Percentiles rank a stretch among this genome's conserved stretches.
phyloP scores from a whole-genome alignment of 2,888 invertebrate species.

The Schizaphis graminum region DNA sequence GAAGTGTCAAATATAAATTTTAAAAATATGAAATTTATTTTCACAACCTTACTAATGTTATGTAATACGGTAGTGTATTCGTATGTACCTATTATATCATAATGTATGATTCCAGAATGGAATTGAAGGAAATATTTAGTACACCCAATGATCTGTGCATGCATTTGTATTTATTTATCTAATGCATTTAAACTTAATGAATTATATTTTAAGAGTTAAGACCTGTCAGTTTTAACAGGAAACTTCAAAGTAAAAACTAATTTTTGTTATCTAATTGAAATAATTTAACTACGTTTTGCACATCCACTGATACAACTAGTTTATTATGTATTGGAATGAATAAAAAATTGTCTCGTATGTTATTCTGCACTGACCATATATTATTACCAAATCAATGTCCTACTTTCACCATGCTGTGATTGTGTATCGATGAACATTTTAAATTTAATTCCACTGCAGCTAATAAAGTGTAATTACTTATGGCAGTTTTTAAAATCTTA shows the following conservation, averaged over 20 bases:
- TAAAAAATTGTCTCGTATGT: conserved; percentile 61
- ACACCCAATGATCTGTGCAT: not conserved
- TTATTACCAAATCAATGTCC: conserved; percentile 65
- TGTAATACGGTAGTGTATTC: not conserved
- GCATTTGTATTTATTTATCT: not conserved
- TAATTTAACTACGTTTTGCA: conserved; percentile 58
- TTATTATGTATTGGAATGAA: conserved; percentile 50
- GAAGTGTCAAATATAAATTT: not conserved
- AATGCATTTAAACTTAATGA: not conserved
- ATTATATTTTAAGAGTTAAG: conserved; percentile 25
- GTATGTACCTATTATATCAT: conserved; percentile 19
- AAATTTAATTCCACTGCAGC: conserved; percentile 41
- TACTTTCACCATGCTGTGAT: conserved; percentile 61
- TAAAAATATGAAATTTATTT: conserved; percentile 18
- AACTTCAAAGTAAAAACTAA: conserved; percentile 1
- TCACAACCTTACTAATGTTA: not conserved
- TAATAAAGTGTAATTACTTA: conserved; percentile 55
- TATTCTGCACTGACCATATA: conserved; percentile 57
- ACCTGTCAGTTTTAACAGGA: conserved; percentile 14
- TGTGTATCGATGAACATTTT: conserved; percentile 61
- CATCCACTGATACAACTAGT: conserved; percentile 53
- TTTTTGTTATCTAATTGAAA: conserved; percentile 59
- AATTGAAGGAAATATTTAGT: conserved; percentile 2
- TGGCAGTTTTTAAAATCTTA: conserved; percentile 34
- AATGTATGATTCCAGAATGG: not conserved